Evolutionary conservation across 2,888 invertebrate species (phyloP).

Genomic region (Anoplius nigerrimus): DNA sequence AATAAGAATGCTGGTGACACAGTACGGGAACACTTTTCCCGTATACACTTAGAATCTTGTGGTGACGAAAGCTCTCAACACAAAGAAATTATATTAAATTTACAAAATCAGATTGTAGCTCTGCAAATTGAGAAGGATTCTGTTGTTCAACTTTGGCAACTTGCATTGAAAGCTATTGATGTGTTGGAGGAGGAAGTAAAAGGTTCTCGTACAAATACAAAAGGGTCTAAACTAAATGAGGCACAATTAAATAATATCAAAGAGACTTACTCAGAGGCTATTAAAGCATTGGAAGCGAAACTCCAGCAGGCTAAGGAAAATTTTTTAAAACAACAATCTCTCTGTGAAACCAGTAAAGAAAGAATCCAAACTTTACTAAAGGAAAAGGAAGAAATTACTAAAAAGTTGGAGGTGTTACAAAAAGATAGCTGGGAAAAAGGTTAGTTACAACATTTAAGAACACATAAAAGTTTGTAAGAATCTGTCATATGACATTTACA

Average conservation of each 20-base stretch:
- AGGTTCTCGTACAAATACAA: slow-evolving; percentile 68
- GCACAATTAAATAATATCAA: slow-evolving; percentile 68
- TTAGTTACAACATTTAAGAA: slow-evolving; percentile 34
- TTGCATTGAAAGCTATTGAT: slow-evolving; percentile 81
- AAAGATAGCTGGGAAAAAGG: slow-evolving; percentile 55
- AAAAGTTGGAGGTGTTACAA: slow-evolving; percentile 48
- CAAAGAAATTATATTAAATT: slow-evolving; percentile 57
- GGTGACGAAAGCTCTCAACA: slow-evolving; percentile 36
- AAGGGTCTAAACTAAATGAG: slow-evolving; percentile 58
- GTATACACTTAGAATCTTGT: slow-evolving; percentile 52
- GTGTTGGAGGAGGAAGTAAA: slow-evolving; percentile 82
- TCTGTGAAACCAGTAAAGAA: slow-evolving; percentile 74
- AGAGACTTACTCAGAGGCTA: slow-evolving; percentile 76
- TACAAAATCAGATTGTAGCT: slow-evolving; percentile 64
- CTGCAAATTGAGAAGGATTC: slow-evolving; percentile 80
- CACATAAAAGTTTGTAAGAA: not conserved
- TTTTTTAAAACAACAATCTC: slow-evolving; percentile 62
- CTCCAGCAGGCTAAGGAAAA: slow-evolving; percentile 77
- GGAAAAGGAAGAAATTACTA: slow-evolving; percentile 76
- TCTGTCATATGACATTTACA: slow-evolving; percentile 24
- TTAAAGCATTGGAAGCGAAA: slow-evolving; percentile 78
- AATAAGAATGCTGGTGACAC: slow-evolving; percentile 54
- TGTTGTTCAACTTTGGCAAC: slow-evolving; percentile 81
- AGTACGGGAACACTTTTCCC: slow-evolving; percentile 53
- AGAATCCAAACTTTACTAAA: slow-evolving; percentile 74